Evolutionary conservation across 2,888 invertebrate genomes (phyloP).

Genomic region (Clepsis dumicolana): DNA sequence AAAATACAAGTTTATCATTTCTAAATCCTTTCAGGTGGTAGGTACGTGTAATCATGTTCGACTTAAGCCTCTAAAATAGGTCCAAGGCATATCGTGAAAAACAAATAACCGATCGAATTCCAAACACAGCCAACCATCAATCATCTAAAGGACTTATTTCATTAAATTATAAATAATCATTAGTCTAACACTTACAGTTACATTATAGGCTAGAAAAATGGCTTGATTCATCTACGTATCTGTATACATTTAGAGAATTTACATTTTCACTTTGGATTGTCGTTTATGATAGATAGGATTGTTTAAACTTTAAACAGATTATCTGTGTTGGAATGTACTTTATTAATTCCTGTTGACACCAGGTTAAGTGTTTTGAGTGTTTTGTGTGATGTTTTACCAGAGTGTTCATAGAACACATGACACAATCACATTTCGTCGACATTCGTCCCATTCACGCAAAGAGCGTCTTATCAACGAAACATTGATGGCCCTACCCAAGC

Average conservation of each 20-base stretch:
- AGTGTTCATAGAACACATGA: conserved; percentile 11
- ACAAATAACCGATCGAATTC: conserved; percentile 7
- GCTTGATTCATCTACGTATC: conserved; percentile 19
- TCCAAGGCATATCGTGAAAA: conserved; percentile 1
- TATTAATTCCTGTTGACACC: neutral
- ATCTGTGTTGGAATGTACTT: neutral
- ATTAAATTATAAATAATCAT: conserved; percentile 31
- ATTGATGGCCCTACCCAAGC: neutral
- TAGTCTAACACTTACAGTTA: conserved; percentile 19
- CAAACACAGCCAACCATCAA: conserved; percentile 12
- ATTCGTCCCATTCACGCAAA: conserved; percentile 17
- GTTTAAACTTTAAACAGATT: conserved; percentile 11
- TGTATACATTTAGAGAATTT: neutral
- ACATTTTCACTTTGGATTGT: neutral
- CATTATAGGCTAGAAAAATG: conserved; percentile 35
- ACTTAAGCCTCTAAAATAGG: neutral
- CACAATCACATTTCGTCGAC: conserved; percentile 10
- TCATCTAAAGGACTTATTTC: conserved; percentile 8
- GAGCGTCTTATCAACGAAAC: conserved; percentile 11
- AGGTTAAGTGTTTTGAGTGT: no score
- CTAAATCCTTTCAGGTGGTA: neutral
- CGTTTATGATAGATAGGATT: neutral
- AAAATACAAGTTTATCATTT: neutral
- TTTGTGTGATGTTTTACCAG: conserved; percentile 6
- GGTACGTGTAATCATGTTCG: neutral